Base-by-base conservation (phyloP, 2,888 invertebrate genomes). In the Synanthedon formicaeformis region DNA sequence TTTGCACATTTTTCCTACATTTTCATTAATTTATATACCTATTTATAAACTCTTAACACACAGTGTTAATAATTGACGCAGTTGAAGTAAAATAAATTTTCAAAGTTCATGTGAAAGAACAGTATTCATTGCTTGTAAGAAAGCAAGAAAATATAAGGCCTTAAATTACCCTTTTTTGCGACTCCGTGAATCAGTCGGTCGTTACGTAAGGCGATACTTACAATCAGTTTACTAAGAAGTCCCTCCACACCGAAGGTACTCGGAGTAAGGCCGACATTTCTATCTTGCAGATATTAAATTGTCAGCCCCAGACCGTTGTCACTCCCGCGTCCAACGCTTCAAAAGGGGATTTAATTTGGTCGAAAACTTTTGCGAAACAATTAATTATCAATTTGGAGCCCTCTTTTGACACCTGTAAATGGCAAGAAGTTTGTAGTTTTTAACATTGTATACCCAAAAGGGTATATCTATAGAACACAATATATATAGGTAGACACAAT, bases 261-360 rank as follows among this genome's bases (percentile, higher is more conserved):
- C 45, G 45, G 13, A 45, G 16, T 49, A 16, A 18, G 49, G 49
- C 8, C 49, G 70, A 79, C 75, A 68, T 75, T 77, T 78, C 78
- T 73, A 78, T 78, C 73, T 69, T 61, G 67, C 67, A 67, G 73
- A 83, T 85, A 86, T 86, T 85, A 86, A 84, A 85, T 83, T 84
- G 86, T 86, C 86, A 81, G 18, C 52, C 67, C 69, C 69, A 67
- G 76, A 81, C 81, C 81, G 77, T 76, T 73, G 77, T 78, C 77
- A 76, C 65, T 65, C 64, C 34, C 67, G 64, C 63, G 66, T 64
- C 68, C 63, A 64, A 69, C 69, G 69, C 75, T 75, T 78, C 78
- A 74, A 71, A 76, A 81, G 78, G 81, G 84, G 79, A 79, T 84
- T 84, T 81, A 81, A 84, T 84, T 81, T 81, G 77, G 76, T 68